Base-by-base conservation (phyloP, 1,140 invertebrate genomes). In the Brachionus plicatilis region DNA sequence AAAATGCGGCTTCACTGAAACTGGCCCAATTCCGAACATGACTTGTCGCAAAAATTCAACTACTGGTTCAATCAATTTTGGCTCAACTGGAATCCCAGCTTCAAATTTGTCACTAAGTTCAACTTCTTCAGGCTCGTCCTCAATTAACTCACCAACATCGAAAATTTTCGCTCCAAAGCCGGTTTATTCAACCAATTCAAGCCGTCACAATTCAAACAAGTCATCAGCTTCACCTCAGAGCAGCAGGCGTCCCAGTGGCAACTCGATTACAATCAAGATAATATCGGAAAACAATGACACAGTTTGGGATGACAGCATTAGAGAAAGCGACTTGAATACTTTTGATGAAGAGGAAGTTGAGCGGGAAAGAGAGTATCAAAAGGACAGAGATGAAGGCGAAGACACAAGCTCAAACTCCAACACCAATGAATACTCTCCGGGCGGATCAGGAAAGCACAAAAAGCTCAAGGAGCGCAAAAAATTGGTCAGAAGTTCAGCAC, bases 261-360 rank as follows among this genome's bases (percentile, higher is more conserved):
- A 82, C 37, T 82, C 79, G 14, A 82, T 82, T 12, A 82, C 79
- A 43, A 82, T 82, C 9, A 82, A 82, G 53, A 82, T 82, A 37
- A 82, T 43, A 20, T 14, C 53, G 4, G 79, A 82, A 41, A 68
- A 45, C 33, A 68, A 82, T 27, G 37, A 60, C 12, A 41, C 53
- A 27, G 53, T 65, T 41, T 45, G 43, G 43, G 79, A 82, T 20
- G 53, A 65, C 5, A 82, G 24, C 2, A 65, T 56, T 27, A 65
- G 17, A 60, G 79, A 82, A 47, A 68, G 65, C 14, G 79, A 82
- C 43, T 1, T 68, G 53, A 68, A 82, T 65, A 65, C 33, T 72
- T 72, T 41, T 65, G 65, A 68, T 33, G 79, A 82, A 47, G 53
- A 82, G 3, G 79, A 60, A n/a, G 41, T 82, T 4, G 76, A 80